Percentiles rank a stretch among this genome's conserved stretches.
Evolutionary conservation across 2,888 invertebrate species (phyloP).

Genomic region (Theodoxus fluviatilis): DNA sequence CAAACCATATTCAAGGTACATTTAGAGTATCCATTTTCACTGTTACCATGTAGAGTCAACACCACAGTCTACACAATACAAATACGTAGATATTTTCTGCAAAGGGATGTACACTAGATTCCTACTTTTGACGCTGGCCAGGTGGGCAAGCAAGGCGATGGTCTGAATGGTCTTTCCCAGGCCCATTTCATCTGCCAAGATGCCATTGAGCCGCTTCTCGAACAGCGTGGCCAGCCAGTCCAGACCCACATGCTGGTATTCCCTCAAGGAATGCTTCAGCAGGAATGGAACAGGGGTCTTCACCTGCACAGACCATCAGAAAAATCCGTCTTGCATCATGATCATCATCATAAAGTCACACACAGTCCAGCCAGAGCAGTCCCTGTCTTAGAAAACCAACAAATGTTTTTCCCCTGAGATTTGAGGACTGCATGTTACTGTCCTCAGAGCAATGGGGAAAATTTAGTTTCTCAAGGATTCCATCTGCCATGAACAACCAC

Average conservation of each 20-base stretch:
- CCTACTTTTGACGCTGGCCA: conserved; percentile 70
- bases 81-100: not conserved
- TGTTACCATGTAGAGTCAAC: too few species aligned
- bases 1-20: too few species aligned
- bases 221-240: conserved; percentile 94
- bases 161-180: conserved; percentile 96
- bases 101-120: not conserved
- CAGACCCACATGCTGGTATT: conserved; percentile 98
- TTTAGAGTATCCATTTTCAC: too few species aligned
- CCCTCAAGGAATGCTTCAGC: conserved; percentile 85
- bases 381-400: not conserved
- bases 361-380: not conserved
- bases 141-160: conserved; percentile 91
- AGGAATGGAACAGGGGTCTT: conserved; percentile 93
- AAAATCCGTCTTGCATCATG: too few species aligned
- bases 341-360: not conserved
- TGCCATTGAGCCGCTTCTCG: conserved; percentile 85
- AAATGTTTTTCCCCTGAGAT: conserved; percentile 38
- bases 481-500: too few species aligned
- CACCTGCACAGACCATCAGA: conserved; percentile 71
- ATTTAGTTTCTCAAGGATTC: too few species aligned
- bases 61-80: too few species aligned
- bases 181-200: conserved; percentile 99
- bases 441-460: conserved; percentile 40
- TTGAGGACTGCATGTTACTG: conserved; percentile 31